A percentile compares a stretch with the other conserved stretches of the same genome.
phyloP scores from a whole-genome alignment of 2,113 vertebrate species.

The Benitochromis conjunctus region DNA sequence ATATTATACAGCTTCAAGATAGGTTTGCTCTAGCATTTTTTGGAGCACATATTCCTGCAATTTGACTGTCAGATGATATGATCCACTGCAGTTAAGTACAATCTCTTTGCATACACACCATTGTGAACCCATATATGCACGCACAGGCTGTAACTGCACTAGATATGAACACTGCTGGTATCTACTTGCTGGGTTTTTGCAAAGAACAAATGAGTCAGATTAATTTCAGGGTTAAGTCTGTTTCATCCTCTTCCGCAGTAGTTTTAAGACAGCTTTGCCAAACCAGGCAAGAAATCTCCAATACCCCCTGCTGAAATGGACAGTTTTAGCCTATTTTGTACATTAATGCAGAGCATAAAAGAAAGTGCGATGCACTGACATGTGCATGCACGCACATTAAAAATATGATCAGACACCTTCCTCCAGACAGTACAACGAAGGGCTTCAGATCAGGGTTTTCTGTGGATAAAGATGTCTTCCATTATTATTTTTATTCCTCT shows the following conservation, averaged over 20 bases:
- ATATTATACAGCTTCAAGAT: background rate
- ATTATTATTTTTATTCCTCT: conserved; percentile 66
- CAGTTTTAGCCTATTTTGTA: conserved; percentile 43
- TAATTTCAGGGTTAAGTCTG: conserved; percentile 46
- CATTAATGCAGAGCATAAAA: background rate
- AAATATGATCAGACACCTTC: conserved; percentile 34
- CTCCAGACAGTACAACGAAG: conserved; percentile 39
- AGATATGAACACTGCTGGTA: background rate
- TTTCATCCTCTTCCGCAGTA: conserved; percentile 19
- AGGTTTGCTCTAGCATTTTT: background rate
- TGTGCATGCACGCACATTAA: background rate
- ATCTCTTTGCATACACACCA: background rate
- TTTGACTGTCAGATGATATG: background rate
- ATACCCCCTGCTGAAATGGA: conserved; percentile 22
- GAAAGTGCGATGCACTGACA: background rate
- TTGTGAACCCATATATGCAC: background rate
- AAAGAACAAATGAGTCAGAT: conserved; percentile 21
- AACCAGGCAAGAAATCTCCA: background rate
- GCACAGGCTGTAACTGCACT: background rate
- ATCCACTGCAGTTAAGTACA: background rate
- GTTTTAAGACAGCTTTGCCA: conserved; percentile 21
- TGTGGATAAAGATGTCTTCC: conserved; percentile 50
- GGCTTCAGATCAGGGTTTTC: conserved; percentile 38
- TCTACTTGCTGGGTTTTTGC: background rate
- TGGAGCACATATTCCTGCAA: background rate